These are phyloP conservation scores for Mionectes olivaceus DNA, from an alignment of 2,797 vertebrate species.

Conservation along the genomic window DNA sequence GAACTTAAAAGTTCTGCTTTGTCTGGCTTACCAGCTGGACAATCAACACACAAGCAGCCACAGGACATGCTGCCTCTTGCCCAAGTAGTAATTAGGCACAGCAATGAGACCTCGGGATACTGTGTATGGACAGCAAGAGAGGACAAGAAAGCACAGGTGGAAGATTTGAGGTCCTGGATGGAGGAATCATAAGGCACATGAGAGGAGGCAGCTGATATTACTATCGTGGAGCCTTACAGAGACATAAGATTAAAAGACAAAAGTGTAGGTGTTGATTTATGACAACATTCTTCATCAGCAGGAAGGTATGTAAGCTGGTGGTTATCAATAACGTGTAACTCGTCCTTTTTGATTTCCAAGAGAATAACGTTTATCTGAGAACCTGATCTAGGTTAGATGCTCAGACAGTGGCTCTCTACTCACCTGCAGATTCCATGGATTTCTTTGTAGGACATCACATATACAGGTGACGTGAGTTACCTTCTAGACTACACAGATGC, in stretches of 20 bases:
- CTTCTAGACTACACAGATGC: neutral
- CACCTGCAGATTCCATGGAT: neutral
- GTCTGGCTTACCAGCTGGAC: slow-evolving; percentile 61
- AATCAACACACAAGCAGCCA: slow-evolving; percentile 48
- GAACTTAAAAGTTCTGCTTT: slow-evolving; percentile 67
- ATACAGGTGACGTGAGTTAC: neutral
- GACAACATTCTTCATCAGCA: slow-evolving; percentile 13
- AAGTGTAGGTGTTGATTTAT: slow-evolving; percentile 11
- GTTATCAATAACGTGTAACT: neutral
- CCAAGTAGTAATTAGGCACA: slow-evolving; percentile 25
- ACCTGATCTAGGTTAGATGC: neutral
- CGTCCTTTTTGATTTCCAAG: slow-evolving; percentile 1
- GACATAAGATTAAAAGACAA: neutral
- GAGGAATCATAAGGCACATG: neutral
- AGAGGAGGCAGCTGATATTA: neutral
- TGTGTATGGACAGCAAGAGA: slow-evolving; percentile 12
- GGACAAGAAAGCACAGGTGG: slow-evolving; percentile 56
- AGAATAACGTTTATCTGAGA: neutral
- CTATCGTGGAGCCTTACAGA: neutral
- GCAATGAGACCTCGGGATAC: slow-evolving; percentile 29
- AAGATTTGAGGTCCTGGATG: slow-evolving; percentile 7
- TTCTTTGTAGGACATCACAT: neutral
- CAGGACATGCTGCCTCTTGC: slow-evolving; percentile 54
- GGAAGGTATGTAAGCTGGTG: neutral
- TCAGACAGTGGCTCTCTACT: neutral